Base-by-base conservation (phyloP, 64 coral and sea anemone genomes). In the Montipora efflorescens region DNA sequence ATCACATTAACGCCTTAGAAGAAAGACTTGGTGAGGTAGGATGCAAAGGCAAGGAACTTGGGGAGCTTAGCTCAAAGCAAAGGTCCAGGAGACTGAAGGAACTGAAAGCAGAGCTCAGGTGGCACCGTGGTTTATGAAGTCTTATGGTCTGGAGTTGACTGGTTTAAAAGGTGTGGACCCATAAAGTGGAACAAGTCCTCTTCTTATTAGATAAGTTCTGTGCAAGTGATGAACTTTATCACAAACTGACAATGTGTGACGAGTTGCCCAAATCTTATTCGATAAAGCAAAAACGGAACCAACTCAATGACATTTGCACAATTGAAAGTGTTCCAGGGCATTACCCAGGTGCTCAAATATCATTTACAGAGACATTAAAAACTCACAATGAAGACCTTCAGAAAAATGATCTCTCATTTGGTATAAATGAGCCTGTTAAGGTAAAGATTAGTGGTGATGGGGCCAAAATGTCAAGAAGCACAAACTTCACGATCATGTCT, bases 371-470 rank as follows among this genome's bases (percentile, higher is more conserved):
- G 61, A 66, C 4, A 66, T 66, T 5, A 66, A 66, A 16, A 66
- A 12, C 61, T 66, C 61, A 66, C 0, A 66, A 5, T 66, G 6
- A 66, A 66, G 61, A 66, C 61, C 61, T 66, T 66, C 61, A 66
- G 61, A 5, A 66, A 66, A 66, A 66, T 9, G 61, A 66, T 66
- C 61, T 28, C 28, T 28, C 28, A 28, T 28, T 28, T 28, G 28
- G 28, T 28, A 28, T 28, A 28, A 28, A 28, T 28, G 28, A 28
- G 28, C 28, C 28, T 28, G 28, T 0, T 28, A 90, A 76, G 81
- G 92, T 94, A 0, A 94, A 94, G 88, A 88, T 89, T 55, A 94
- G 84, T 87, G 81, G 91, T 48, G 91, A 87, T 93, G 83, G 91
- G 4, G 83, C 91, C 18, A 87, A 18, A 70, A 93, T 93, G 76